Conservation (phyloP, 2,113 vertebrate species). For the Ammodytes marinus region DNA sequence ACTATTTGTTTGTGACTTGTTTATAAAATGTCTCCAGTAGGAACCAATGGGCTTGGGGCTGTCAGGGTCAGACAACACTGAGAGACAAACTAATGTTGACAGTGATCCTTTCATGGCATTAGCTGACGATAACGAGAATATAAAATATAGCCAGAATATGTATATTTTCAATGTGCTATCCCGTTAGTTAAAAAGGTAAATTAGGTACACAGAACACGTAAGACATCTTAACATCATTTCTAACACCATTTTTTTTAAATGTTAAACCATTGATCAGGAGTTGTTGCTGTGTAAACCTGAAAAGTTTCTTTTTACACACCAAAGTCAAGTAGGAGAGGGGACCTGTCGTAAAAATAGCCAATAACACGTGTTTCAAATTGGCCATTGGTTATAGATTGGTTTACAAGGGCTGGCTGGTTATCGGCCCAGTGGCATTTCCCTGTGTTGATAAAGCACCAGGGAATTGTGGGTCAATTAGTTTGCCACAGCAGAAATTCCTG, state of each 20-base stretch:
- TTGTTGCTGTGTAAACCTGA: slow-evolving; percentile 2
- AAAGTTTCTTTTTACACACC: slow-evolving; percentile 14
- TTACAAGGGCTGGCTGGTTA: slow-evolving; percentile 85
- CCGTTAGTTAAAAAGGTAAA: not conserved
- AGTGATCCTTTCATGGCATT: not conserved
- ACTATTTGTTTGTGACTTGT: too few relatives aligned
- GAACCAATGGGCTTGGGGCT: not conserved
- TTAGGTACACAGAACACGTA: not conserved
- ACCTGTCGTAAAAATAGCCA: slow-evolving; percentile 79
- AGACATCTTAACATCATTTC: not conserved
- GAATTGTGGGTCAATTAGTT: slow-evolving; percentile 86
- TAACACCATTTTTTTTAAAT: not conserved
- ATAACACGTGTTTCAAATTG: slow-evolving; percentile 88
- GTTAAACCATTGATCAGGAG: slow-evolving; percentile 22
- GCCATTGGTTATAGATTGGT: slow-evolving; percentile 85
- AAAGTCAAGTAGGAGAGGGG: slow-evolving; percentile 56
- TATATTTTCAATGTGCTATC: not conserved
- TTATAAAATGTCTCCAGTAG: too few relatives aligned
- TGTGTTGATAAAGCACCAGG: slow-evolving; percentile 85
- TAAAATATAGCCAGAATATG: not conserved
- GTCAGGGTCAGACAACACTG: not conserved
- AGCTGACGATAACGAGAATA: not conserved
- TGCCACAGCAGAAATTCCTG: slow-evolving; percentile 80
- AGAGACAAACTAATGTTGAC: not conserved
- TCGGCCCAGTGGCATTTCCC: slow-evolving; percentile 78